These are phyloP conservation scores for Labrus mixtus DNA, from an alignment of 2,113 vertebrate genomes.

Conservation along the genomic window DNA sequence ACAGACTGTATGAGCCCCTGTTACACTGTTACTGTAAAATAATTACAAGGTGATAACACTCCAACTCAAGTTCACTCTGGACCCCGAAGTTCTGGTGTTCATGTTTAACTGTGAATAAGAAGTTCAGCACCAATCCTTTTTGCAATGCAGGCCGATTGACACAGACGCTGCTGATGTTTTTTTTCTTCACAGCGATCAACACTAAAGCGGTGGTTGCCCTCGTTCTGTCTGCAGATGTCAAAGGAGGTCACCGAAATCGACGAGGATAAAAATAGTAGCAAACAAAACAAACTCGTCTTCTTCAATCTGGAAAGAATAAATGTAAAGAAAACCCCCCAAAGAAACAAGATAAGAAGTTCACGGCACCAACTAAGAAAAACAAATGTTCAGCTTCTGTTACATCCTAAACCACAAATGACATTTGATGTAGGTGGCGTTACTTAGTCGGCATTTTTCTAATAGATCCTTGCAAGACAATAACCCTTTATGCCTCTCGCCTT, in stretches of 20 bases:
- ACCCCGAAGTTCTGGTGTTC: background rate
- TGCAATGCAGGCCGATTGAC: slow-evolving; percentile 4
- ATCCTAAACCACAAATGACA: too few relatives aligned
- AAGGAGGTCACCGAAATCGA: slow-evolving; percentile 66
- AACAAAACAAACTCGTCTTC: background rate
- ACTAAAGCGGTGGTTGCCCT: slow-evolving; percentile 51
- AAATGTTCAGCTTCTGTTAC: background rate
- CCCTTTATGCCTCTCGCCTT: background rate
- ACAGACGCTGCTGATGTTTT: background rate
- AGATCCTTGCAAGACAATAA: background rate
- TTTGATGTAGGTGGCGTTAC: too few relatives aligned
- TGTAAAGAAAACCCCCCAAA: background rate
- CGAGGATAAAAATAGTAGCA: slow-evolving; percentile 47
- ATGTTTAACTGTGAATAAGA: background rate
- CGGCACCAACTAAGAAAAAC: background rate
- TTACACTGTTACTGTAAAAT: background rate
- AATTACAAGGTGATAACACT: too few relatives aligned
- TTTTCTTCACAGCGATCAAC: slow-evolving; percentile 17
- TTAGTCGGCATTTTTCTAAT: background rate
- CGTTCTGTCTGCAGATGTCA: slow-evolving; percentile 71
- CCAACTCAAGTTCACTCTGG: background rate
- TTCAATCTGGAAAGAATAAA: background rate
- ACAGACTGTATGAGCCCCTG: background rate
- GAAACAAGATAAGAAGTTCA: too few relatives aligned
- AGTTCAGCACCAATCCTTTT: slow-evolving; percentile 12